A percentile compares a stretch with the other conserved stretches of the same genome.
Evolutionary conservation across 2,797 vertebrate species (phyloP).

Genomic region (Sebastes miniatus): DNA sequence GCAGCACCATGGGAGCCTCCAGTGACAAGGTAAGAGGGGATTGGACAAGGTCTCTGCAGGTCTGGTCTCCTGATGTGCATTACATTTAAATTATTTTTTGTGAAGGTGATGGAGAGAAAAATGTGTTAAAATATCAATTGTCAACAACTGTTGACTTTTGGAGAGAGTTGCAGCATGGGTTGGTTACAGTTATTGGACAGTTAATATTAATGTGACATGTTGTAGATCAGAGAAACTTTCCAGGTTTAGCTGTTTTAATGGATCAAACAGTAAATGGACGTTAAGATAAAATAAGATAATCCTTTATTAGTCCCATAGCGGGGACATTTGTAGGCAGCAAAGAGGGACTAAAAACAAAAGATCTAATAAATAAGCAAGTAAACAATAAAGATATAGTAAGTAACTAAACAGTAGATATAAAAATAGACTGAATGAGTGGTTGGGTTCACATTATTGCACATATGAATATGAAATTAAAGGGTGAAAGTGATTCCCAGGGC

Average conservation of each 20-base stretch:
- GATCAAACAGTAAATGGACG: too few species aligned
- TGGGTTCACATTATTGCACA: too few species aligned
- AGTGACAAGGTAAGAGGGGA: slow-evolving; percentile 65
- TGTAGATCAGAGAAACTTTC: neutral
- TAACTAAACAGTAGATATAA: fast-evolving
- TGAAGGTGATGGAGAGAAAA: neutral
- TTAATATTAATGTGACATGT: neutral
- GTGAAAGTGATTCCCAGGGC: too few species aligned
- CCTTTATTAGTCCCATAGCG: too few species aligned
- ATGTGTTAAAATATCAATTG: neutral
- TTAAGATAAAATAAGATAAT: too few species aligned
- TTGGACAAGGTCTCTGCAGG: neutral
- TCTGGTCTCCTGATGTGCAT: neutral
- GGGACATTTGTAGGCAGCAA: too few species aligned
- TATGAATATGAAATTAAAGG: too few species aligned
- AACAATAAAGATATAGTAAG: too few species aligned
- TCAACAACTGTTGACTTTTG: neutral
- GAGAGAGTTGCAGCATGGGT: neutral
- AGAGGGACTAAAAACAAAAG: too few species aligned
- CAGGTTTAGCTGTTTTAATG: neutral
- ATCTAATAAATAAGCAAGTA: too few species aligned
- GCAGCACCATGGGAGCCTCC: slow-evolving; percentile 65
- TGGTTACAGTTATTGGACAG: neutral
- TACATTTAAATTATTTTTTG: too few species aligned
- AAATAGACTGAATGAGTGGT: too few species aligned